Base-by-base conservation (phyloP, 2,888 invertebrate genomes). In the Ennomos quercinarius region DNA sequence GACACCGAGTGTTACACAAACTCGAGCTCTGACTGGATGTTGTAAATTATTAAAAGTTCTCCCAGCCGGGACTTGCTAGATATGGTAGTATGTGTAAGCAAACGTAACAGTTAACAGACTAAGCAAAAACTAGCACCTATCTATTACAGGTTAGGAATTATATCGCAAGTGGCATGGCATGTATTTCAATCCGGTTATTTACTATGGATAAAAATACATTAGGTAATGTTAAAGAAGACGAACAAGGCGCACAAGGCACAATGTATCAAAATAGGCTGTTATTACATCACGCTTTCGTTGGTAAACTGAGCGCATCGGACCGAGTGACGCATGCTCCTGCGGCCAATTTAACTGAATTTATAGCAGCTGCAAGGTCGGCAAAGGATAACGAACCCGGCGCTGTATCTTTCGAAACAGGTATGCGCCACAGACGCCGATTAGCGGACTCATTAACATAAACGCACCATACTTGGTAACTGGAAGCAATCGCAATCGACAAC, bases 281-380 rank as follows among this genome's bases (percentile, higher is more conserved):
- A 70, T 76, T 80, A 76, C 74, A 71, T 80, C 73, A 79, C 70
- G 77, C 68, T 78, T 80, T 75, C 74, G 73, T 78, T 79, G 75
- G 74, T 76, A 81, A 81, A 79, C 78, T 72, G 78, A 81, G 87
- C 85, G 84, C 87, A 89, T 86, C 86, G 83, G 39, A 78, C 77
- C 82, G 76, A 77, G 73, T 89, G 87, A 87, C 87, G 86, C 86
- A 86, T 55, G 76, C 83, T 84, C 81, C 82, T 84, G 82, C 83
- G 81, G 81, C 76, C 84, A 87, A 89, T 89, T 89, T 82, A 84
- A 81, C 87, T 83, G 80, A 87, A 89, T 91, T 88, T 86, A 88
- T 87, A 82, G 81, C 84, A 84, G 81, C 84, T 83, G 85, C 90
- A 91, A 91, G 91, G 91, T 88, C 91, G 88, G 71, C 73, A 69